Evolutionary conservation across 1,140 invertebrate species (phyloP), one percentile per base, ranked within the genome.

Genomic region (Calosoma granatense): DNA sequence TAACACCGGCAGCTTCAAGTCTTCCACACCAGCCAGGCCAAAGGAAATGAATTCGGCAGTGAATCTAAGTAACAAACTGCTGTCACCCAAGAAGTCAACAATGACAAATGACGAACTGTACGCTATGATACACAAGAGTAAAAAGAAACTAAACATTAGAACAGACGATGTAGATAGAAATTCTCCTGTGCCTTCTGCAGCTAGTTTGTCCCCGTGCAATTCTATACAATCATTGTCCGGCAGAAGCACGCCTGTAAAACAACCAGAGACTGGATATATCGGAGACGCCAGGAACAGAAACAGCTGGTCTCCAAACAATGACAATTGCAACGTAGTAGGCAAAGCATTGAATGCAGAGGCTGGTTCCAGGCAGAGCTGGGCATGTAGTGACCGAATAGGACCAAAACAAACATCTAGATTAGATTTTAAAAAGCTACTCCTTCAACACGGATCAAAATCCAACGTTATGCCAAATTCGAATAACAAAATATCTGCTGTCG

Each of bases 401-500:
- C 58, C 79, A n/a, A 78, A 79, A 20, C 78, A 85, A 62, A 88
- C 85, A 2, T 86, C 84, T 1, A 73, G 85, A 55, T 70, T 87
- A 63, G 90, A 92, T 69, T 92, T 92, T 65, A 92, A 92, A 68
- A 82, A 86, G 63, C 70, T 92, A 12, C 72, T 92, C 1, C 73
- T 88, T 3, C 85, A 88, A 62, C 82, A 85, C 52, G 81, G 81
- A 73, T 59, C 69, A 73, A 78, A 83, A 72, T 73, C 77, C 56
- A 72, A 76, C 66, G 76, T 79, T 58, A 71, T 77, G 65, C 71
- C 70, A 58, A 64, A 65, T 20, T 73, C 60, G 67, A 53, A 75
- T 55, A 73, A 74, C 6, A 86, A 87, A 63, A 67, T 88, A 0
- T 91, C 89, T 14, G 90, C 90, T 2, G 87, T 90, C 2, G 89